Percentiles rank a stretch among this genome's conserved stretches.
These are phyloP conservation scores for Scaptomyza pallida DNA, from an alignment of 1,140 invertebrate species.

Conservation along the genomic window DNA sequence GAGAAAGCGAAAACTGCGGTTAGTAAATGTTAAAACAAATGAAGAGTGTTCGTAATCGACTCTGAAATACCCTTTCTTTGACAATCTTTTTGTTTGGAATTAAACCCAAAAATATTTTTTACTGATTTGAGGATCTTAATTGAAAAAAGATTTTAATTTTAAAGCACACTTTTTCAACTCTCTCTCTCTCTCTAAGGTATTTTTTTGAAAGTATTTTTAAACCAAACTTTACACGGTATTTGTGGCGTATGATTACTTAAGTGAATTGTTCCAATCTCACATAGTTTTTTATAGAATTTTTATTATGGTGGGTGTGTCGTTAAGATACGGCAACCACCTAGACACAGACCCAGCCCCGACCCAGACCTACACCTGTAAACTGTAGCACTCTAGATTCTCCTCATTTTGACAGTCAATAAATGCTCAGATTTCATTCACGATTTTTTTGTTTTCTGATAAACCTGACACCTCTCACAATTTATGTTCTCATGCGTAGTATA, in stretches of 20 bases:
- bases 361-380: background rate
- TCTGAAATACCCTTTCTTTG: constrained; percentile 2
- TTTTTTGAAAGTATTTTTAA: no score
- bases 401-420: background rate
- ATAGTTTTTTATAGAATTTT: background rate
- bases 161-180: no score
- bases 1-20: no score
- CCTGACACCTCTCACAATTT: constrained; percentile 10
- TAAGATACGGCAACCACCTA: background rate
- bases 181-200: no score
- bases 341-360: constrained; percentile 10
- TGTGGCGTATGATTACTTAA: no score
- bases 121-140: no score
- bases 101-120: no score
- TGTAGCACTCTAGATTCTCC: background rate
- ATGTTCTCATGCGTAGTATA: background rate
- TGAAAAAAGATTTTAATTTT: no score
- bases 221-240: no score
- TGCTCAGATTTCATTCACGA: background rate
- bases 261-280: no score
- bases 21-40: background rate
- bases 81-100: no score
- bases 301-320: constrained; percentile 31
- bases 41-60: background rate
- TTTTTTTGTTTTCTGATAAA: constrained; percentile 13